These are phyloP conservation scores for Epistrophella euchroma DNA, from an alignment of 2,888 invertebrate genomes.

Conservation along the genomic window DNA sequence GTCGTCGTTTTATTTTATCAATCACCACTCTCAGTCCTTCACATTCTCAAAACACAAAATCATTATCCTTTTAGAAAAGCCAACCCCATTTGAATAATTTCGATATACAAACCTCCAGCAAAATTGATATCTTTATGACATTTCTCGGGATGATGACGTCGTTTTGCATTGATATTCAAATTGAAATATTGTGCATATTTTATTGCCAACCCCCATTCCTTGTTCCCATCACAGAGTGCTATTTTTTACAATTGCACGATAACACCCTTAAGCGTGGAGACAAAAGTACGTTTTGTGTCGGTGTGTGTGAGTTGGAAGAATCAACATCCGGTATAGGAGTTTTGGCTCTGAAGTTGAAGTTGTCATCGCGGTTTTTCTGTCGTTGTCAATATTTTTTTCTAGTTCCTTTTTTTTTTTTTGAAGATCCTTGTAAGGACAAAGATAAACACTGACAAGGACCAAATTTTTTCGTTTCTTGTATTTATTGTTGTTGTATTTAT, in stretches of 20 bases:
- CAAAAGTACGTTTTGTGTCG: not conserved
- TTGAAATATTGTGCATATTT: conserved; percentile 76
- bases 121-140: conserved; percentile 74
- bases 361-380: conserved; percentile 68
- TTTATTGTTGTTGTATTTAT: conserved; percentile 8
- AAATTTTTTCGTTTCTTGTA: conserved; percentile 22
- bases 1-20: conserved; percentile 43
- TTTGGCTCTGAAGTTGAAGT: conserved; percentile 72
- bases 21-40: conserved; percentile 13
- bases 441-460: conserved; percentile 68
- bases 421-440: conserved; percentile 55
- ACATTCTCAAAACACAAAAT: conserved; percentile 24
- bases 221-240: not conserved
- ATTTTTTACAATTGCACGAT: conserved; percentile 57
- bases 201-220: conserved; percentile 51
- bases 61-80: conserved; percentile 52
- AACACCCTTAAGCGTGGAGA: conserved; percentile 65
- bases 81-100: conserved; percentile 47
- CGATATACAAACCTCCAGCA: conserved; percentile 55
- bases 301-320: conserved; percentile 16
- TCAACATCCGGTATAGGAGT: conserved; percentile 71
- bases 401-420: conserved; percentile 28
- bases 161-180: conserved; percentile 75
- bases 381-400: conserved; percentile 33
- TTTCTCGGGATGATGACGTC: conserved; percentile 73